These are phyloP conservation scores for Pogonus chalceus DNA, from an alignment of 1,140 invertebrate species.

Conservation along the genomic window DNA sequence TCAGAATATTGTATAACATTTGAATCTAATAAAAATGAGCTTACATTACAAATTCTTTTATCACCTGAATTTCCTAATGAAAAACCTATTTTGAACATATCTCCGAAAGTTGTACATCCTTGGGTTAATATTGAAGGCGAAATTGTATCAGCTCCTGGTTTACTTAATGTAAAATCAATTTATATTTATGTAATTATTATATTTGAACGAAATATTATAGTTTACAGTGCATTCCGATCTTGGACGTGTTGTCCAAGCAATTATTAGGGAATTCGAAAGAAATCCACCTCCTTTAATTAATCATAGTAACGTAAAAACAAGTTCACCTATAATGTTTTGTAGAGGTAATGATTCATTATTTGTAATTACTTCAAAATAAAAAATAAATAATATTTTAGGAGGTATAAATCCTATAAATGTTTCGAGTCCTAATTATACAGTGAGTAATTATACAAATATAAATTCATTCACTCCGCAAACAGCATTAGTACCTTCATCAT, in stretches of 20 bases:
- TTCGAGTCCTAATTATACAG: slow-evolving; percentile 24
- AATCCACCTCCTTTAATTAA: slow-evolving; percentile 45
- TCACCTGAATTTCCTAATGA: slow-evolving; percentile 61
- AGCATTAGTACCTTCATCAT: slow-evolving; percentile 11
- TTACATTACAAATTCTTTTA: slow-evolving; percentile 52
- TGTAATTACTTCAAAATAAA: too few relatives aligned
- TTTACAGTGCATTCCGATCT: slow-evolving; percentile 67
- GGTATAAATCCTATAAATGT: slow-evolving; percentile 22
- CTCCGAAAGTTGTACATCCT: slow-evolving; percentile 52
- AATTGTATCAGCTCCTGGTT: slow-evolving; percentile 56
- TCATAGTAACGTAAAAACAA: slow-evolving; percentile 27
- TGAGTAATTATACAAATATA: slow-evolving; percentile 14
- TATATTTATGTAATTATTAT: neutral
- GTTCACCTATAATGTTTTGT: slow-evolving; percentile 30
- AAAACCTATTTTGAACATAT: slow-evolving; percentile 56
- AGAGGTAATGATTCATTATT: slow-evolving; percentile 30
- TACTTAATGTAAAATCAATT: slow-evolving; percentile 49
- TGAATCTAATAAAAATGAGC: slow-evolving; percentile 45
- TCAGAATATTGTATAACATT: slow-evolving; percentile 63
- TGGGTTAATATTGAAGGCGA: slow-evolving; percentile 57
- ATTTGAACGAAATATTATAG: slow-evolving; percentile 40
- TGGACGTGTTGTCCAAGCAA: slow-evolving; percentile 64
- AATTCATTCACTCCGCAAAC: slow-evolving; percentile 23
- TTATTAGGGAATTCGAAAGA: slow-evolving; percentile 64
- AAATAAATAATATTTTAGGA: slow-evolving; percentile 10